phyloP scores from a whole-genome alignment of 23 tunicate species.

The Trididemnum miniatum region DNA sequence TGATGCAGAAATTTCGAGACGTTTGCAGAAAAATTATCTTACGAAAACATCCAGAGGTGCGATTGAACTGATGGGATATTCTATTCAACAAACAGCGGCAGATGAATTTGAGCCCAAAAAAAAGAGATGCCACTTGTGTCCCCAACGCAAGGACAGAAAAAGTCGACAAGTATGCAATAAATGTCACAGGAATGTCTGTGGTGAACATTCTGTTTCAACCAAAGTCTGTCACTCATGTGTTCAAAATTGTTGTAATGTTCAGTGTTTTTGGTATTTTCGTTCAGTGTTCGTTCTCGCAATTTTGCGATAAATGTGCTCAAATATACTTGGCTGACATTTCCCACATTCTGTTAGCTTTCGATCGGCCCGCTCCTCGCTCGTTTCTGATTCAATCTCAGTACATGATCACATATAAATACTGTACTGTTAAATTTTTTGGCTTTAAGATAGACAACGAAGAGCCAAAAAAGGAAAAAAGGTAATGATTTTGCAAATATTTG shows the following conservation, averaged over 20 bases:
- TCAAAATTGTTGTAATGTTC: neutral
- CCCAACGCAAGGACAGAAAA: constrained; percentile 16
- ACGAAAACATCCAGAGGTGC: constrained; percentile 6
- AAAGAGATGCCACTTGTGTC: constrained; percentile 33
- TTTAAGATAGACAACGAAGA: no score
- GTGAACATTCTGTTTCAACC: constrained; percentile 30
- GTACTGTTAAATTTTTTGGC: no score
- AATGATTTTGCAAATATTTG: no score
- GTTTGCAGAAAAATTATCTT: constrained; percentile 6
- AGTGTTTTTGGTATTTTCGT: neutral
- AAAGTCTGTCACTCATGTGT: constrained; percentile 1
- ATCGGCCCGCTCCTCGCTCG: no score
- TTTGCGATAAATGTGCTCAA: neutral
- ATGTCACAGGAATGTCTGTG: constrained; percentile 40
- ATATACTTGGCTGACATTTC: no score
- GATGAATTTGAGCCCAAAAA: constrained; percentile 13
- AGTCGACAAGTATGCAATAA: constrained; percentile 21
- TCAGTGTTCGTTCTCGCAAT: neutral
- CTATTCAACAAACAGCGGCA: constrained; percentile 20
- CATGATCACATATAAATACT: no score
- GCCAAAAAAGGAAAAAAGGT: no score
- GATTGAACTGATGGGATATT: constrained; percentile 31
- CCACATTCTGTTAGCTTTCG: no score
- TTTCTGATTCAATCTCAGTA: no score
- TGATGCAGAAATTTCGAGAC: constrained; percentile 17